Percentiles rank a stretch among this genome's conserved stretches.
phyloP scores from a whole-genome alignment of 2,797 vertebrate species.

The Myotis daubentonii region DNA sequence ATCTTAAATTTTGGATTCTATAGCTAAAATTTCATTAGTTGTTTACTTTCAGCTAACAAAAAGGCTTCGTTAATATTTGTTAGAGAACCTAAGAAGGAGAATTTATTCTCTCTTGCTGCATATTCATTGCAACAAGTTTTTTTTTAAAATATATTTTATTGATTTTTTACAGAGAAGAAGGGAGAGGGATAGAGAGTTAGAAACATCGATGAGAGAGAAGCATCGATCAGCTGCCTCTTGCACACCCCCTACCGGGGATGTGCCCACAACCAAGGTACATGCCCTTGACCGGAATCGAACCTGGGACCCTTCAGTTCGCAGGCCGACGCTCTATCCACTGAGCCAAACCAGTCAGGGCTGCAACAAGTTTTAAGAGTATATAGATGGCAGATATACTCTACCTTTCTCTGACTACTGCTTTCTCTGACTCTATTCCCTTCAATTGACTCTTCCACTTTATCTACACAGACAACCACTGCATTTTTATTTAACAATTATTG shows the following conservation, averaged over 20 bases:
- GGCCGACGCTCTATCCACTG: too few species aligned
- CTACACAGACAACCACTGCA: not conserved
- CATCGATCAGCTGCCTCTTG: too few species aligned
- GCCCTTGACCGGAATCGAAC: too few species aligned
- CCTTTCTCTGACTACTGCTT: not conserved
- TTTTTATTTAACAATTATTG: not conserved
- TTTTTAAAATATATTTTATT: too few species aligned
- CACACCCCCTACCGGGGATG: too few species aligned
- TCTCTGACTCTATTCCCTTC: not conserved
- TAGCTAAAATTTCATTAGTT: slow-evolving; percentile 17
- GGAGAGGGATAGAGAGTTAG: too few species aligned
- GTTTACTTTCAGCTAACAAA: slow-evolving; percentile 5
- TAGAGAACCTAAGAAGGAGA: not conserved
- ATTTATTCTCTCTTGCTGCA: not conserved
- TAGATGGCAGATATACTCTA: not conserved
- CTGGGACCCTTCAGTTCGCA: too few species aligned
- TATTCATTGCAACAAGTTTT: not conserved
- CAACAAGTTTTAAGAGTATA: not conserved
- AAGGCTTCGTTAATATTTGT: slow-evolving; percentile 2
- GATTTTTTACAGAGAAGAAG: too few species aligned
- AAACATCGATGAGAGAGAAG: too few species aligned
- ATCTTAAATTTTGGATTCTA: slow-evolving; percentile 22
- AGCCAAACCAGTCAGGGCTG: not conserved
- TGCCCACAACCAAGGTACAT: too few species aligned
- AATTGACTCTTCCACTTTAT: not conserved